Evolutionary conservation across 2,797 vertebrate genomes (phyloP), one percentile per base, ranked within the genome.

Genomic region (Syngnathus acus): DNA sequence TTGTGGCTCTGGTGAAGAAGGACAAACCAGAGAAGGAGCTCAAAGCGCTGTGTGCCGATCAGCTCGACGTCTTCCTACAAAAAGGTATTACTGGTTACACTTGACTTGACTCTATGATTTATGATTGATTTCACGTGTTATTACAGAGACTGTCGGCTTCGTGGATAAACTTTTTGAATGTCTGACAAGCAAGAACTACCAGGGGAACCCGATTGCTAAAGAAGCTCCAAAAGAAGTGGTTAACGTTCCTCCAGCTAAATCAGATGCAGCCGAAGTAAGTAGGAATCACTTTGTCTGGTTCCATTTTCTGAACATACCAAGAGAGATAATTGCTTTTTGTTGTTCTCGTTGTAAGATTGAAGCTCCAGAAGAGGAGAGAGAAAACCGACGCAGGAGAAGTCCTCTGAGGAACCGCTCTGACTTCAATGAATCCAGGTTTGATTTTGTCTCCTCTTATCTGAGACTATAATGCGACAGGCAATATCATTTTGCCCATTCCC

Each of bases 121-220:
- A 26, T 16, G 11, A 14, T 23, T 14, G 45, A 14, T 62, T 62
- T 43, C 19, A 69, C 19, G 65, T 62, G 6, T 89, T 51, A 78
- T 82, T 75, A 67, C 89, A 99, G 97, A 99, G 90, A 99, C 97
- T 23, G 92, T 94, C 65, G 95, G 92, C 69, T 99, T 99, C 92
- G 97, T 99, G 47, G 95, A 99, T 89, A 98, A 98, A 87, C 94
- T 99, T 58, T 99, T 99, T 84, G 97, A 98, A 89, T 94, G 95
- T 87, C 88, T 99, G 65, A 93, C 92, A 72, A 97, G 94, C 53
- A 98, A 98, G 88, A 95, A 94, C 87, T 99, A 99, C 75, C 78
- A 93, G 76, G 90, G 88, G 70, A 90, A 83, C 69, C 84, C 94
- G 76, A 87, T 90, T 75, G 89, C 87, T 64, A 94, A 94, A 78